phyloP scores from a whole-genome alignment of 2,888 invertebrate species.

The Achlya flavicornis region DNA sequence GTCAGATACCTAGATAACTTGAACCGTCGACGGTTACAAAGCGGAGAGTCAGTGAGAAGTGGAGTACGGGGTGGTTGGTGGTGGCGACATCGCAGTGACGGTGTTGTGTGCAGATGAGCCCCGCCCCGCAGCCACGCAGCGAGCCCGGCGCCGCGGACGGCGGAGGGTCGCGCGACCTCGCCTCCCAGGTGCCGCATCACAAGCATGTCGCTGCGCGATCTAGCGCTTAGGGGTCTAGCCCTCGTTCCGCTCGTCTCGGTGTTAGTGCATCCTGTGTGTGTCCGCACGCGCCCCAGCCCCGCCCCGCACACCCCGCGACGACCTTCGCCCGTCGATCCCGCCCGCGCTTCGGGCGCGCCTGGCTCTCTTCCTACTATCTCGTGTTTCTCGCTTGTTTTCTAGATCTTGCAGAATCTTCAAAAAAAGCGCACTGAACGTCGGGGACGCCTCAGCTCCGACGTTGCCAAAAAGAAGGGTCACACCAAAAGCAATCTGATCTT shows the following conservation, averaged over 20 bases:
- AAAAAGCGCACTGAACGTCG: slow-evolving; percentile 99
- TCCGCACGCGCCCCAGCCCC: slow-evolving; percentile 61
- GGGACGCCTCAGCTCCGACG: slow-evolving; percentile 97
- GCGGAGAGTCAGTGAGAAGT: slow-evolving; percentile 82
- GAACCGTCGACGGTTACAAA: slow-evolving; percentile 38
- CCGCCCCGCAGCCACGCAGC: slow-evolving; percentile 78
- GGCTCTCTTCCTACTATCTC: slow-evolving; percentile 90
- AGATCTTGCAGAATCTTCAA: slow-evolving; percentile 99
- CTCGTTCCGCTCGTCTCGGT: slow-evolving; percentile 71
- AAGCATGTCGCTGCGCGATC: slow-evolving; percentile 61
- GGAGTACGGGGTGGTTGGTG: slow-evolving; percentile 74
- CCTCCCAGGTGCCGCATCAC: slow-evolving; percentile 73
- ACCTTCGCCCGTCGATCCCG: slow-evolving; percentile 64
- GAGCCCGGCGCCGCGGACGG: slow-evolving; percentile 72
- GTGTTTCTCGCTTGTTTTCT: slow-evolving; percentile 96
- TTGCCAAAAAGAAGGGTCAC: slow-evolving; percentile 95
- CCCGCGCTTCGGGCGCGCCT: slow-evolving; percentile 76
- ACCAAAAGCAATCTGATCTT: slow-evolving; percentile 99
- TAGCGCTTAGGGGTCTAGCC: slow-evolving; percentile 73
- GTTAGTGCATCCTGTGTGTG: slow-evolving; percentile 78
- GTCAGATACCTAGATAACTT: slow-evolving; percentile 4
- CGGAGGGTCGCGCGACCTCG: slow-evolving; percentile 76
- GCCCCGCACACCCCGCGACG: slow-evolving; percentile 64
- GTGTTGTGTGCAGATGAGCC: slow-evolving; percentile 83
- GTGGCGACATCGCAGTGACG: slow-evolving; percentile 75